phyloP scores from a whole-genome alignment of 1,140 invertebrate genomes.

The Leptoteleia sp. region DNA sequence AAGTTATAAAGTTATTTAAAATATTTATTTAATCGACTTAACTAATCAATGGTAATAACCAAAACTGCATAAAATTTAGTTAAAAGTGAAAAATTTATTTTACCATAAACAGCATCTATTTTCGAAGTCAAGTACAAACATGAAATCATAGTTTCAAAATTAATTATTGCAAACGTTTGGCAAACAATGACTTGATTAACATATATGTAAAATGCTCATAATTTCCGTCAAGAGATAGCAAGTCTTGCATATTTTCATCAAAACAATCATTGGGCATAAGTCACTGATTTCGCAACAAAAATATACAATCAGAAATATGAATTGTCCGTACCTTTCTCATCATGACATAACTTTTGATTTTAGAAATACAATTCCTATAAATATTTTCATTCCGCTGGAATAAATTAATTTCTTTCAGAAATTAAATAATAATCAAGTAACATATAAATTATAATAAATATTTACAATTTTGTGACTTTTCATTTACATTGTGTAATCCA shows the following conservation, averaged over 20 bases:
- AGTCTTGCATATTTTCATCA: background rate
- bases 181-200: background rate
- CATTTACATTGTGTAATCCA: too few relatives aligned
- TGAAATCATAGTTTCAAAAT: background rate
- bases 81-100: too few relatives aligned
- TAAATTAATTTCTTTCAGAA: slow-evolving; percentile 34
- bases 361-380: slow-evolving; percentile 20
- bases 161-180: background rate
- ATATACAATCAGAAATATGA: slow-evolving; percentile 10
- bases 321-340: slow-evolving; percentile 19
- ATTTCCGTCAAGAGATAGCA: background rate
- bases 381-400: slow-evolving; percentile 14
- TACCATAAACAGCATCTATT: too few relatives aligned
- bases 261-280: background rate
- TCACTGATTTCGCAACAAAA: too few relatives aligned
- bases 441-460: too few relatives aligned
- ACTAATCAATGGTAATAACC: too few relatives aligned
- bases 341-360: slow-evolving; percentile 31
- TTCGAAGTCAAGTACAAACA: too few relatives aligned
- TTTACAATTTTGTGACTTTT: too few relatives aligned
- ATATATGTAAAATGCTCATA: background rate
- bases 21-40: too few relatives aligned
- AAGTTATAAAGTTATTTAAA: too few relatives aligned
- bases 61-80: too few relatives aligned
- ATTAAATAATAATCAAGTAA: slow-evolving; percentile 6